Evolutionary conservation across 2,113 vertebrate species (phyloP).

Genomic region (Oxygymnocypris stewartii): DNA sequence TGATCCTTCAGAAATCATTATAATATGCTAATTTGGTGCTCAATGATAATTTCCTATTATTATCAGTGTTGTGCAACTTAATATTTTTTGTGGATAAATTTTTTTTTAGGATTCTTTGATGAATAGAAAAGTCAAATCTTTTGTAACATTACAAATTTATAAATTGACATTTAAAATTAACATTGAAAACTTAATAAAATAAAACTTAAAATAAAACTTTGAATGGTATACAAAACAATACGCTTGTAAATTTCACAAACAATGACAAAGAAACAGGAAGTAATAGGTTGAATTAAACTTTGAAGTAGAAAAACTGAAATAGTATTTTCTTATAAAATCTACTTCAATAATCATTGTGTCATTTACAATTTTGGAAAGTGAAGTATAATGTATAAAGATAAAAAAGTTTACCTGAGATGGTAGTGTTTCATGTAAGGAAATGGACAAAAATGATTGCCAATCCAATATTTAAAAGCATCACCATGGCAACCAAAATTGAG

Average conservation of each 20-base stretch:
- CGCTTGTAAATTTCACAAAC: too few species aligned
- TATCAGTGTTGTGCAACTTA: neutral
- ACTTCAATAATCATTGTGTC: too few species aligned
- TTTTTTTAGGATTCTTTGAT: neutral
- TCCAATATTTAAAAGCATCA: slow-evolving; percentile 99
- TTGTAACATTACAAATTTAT: neutral
- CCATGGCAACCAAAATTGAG: slow-evolving; percentile 94
- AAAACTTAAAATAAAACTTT: neutral
- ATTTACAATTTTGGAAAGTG: neutral
- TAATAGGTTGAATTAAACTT: neutral
- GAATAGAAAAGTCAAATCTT: neutral
- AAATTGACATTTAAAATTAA: neutral
- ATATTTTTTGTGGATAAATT: neutral
- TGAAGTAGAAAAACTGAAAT: neutral
- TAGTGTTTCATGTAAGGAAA: slow-evolving; percentile 94
- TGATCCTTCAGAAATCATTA: neutral
- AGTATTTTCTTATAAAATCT: neutral
- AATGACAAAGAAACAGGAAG: neutral
- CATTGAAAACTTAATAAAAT: too few species aligned
- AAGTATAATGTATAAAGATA: neutral
- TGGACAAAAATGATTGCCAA: slow-evolving; percentile 99
- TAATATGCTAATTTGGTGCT: neutral
- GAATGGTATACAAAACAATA: too few species aligned
- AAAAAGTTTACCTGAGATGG: slow-evolving; percentile 83
- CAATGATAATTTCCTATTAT: neutral